These are phyloP conservation scores for Smithornis capensis DNA, from an alignment of 2,113 vertebrate genomes.

Conservation along the genomic window DNA sequence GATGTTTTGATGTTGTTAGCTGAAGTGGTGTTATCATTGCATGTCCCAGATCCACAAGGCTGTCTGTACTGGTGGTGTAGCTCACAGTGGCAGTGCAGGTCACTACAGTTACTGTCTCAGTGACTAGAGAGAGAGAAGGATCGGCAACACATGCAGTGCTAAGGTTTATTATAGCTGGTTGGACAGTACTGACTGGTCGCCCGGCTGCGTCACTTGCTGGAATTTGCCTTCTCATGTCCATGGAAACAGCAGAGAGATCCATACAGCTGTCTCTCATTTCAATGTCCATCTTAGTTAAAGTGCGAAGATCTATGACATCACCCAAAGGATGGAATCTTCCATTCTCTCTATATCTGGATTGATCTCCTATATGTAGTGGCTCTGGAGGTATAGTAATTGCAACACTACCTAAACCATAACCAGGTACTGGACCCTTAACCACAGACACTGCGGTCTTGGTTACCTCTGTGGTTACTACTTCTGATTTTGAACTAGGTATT, in stretches of 20 bases:
- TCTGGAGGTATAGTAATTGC: slow-evolving; percentile 71
- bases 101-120: slow-evolving; percentile 79
- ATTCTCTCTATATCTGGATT: slow-evolving; percentile 79
- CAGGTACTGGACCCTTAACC: slow-evolving; percentile 70
- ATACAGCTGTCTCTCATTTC: slow-evolving; percentile 82
- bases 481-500: slow-evolving; percentile 74
- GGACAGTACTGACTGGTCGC: slow-evolving; percentile 86
- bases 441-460: slow-evolving; percentile 80
- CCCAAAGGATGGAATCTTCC: slow-evolving; percentile 78
- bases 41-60: slow-evolving; percentile 80
- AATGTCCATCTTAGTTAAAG: slow-evolving; percentile 80
- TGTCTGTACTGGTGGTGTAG: slow-evolving; percentile 80
- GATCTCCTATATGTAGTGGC: slow-evolving; percentile 73
- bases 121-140: slow-evolving; percentile 77
- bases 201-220: slow-evolving; percentile 73
- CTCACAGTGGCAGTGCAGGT: slow-evolving; percentile 82
- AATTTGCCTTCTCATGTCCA: slow-evolving; percentile 79
- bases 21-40: slow-evolving; percentile 80
- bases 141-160: slow-evolving; percentile 78
- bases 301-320: slow-evolving; percentile 91
- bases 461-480: slow-evolving; percentile 79
- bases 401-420: slow-evolving; percentile 69
- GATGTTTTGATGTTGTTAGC: slow-evolving; percentile 84
- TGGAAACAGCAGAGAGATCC: slow-evolving; percentile 77
- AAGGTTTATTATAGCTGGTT: slow-evolving; percentile 91